Evolutionary conservation across 1,140 invertebrate genomes (phyloP).

Genomic region (Whitmania pigra): DNA sequence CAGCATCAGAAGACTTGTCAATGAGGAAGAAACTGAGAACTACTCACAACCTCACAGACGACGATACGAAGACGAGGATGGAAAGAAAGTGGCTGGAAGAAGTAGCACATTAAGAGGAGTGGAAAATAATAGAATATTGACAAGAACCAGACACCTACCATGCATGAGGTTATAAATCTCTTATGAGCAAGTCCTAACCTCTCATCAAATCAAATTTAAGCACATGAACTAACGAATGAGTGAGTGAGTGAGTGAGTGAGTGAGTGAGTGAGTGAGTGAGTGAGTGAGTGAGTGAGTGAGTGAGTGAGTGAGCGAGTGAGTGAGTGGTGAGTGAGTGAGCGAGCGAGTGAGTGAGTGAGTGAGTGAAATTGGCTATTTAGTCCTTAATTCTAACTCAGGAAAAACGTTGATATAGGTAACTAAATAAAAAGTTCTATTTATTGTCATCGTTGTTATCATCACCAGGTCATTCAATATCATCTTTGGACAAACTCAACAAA

Average conservation of each 20-base stretch:
- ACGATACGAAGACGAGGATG: no score
- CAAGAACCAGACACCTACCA: no score
- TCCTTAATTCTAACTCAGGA: no score
- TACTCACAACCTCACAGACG: slow-evolving; percentile 34
- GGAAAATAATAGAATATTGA: no score
- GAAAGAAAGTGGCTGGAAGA: no score
- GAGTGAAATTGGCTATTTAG: no score
- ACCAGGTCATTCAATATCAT: background rate
- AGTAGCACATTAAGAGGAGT: no score
- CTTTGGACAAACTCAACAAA: no score
- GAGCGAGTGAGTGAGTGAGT: slow-evolving; percentile 23
- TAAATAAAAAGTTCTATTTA: no score
- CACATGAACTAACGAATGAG: slow-evolving; percentile 16
- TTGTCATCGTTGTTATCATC: background rate
- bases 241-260: slow-evolving; percentile 20
- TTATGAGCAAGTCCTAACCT: background rate
- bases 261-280: slow-evolving; percentile 14
- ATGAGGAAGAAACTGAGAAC: background rate
- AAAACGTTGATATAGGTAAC: no score
- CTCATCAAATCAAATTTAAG: background rate
- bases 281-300: slow-evolving; percentile 20
- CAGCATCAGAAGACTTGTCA: background rate
- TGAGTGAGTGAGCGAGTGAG: slow-evolving; percentile 22
- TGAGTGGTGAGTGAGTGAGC: slow-evolving; percentile 23
- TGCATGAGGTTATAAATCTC: no score